A percentile compares a stretch with the other conserved stretches of the same genome.
These are phyloP conservation scores for Phrynosoma blainvillii DNA, from an alignment of 2,113 vertebrate species.

Conservation along the genomic window DNA sequence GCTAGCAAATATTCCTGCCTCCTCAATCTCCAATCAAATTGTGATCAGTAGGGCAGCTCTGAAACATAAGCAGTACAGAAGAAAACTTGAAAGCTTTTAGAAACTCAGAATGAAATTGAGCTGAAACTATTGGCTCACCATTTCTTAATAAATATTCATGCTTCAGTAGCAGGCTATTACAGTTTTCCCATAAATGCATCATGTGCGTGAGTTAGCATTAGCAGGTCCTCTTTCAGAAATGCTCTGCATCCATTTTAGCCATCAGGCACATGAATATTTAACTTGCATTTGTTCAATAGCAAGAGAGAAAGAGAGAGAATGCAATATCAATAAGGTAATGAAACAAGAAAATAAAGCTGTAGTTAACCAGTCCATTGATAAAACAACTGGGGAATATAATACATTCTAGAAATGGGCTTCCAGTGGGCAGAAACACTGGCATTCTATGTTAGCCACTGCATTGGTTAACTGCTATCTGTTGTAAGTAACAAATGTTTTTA, in stretches of 20 bases:
- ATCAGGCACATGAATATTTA: slow-evolving; percentile 52
- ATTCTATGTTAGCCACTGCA: not conserved
- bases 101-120: slow-evolving; percentile 58
- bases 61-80: slow-evolving; percentile 46
- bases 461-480: not conserved
- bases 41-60: not conserved
- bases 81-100: slow-evolving; percentile 44
- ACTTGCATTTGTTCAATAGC: slow-evolving; percentile 39
- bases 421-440: not conserved
- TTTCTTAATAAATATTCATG: slow-evolving; percentile 64
- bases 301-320: slow-evolving; percentile 21
- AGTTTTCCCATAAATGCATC: slow-evolving; percentile 51
- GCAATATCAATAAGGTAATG: slow-evolving; percentile 16
- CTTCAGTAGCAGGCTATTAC: slow-evolving; percentile 50
- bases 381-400: not conserved
- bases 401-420: not conserved
- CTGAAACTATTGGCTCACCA: slow-evolving; percentile 38
- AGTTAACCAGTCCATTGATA: not conserved
- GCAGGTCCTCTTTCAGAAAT: slow-evolving; percentile 34
- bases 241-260: slow-evolving; percentile 48
- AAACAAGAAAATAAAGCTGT: not conserved
- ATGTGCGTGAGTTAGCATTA: not conserved
- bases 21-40: slow-evolving; percentile 6
- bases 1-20: not conserved
- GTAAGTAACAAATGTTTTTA: not conserved